Base-by-base conservation (phyloP, 2,113 vertebrate species). In the Rafetus swinhoei region DNA sequence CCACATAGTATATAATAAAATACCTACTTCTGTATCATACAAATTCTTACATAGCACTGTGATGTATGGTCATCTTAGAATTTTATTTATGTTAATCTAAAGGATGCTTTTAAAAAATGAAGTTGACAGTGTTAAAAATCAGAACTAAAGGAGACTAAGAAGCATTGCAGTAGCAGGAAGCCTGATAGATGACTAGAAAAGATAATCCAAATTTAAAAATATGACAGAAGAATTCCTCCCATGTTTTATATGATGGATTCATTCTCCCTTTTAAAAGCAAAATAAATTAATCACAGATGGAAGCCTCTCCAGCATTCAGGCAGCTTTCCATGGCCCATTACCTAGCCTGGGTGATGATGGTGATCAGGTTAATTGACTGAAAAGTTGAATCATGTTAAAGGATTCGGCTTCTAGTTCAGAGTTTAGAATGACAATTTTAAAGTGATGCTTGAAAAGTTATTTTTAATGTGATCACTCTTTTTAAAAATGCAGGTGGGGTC, bases 231-330 rank as follows among this genome's bases (percentile, higher is more conserved):
- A 93, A 85, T 69, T 90, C 81, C 29, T 96, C 45, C 14, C 4
- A 29, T 95, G 89, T 52, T 92, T 94, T 95, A 90, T 69, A 53
- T 94, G 84, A 94, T 92, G 39, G 77, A 95, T 94, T 90, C 93
- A 3, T 29, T 95, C 35, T 94, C 22, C 27, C 21, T 9, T 93
- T 88, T 50, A 77, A 95, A 92, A 96, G 54, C 52, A 92, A 96
- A 95, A 90, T 93, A 89, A 92, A 94, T 95, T 95, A 54, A 93
- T 95, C 90, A 93, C 39, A 89, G 82, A 85, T 89, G 77, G 45
- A 94, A 77, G 84, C 84, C 62, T 92, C 81, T 87, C 39, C 72
- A 85, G 35, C 5, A 81, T 88, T 93, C 85, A 65, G 77, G 52
- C 54, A 86, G 32, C 52, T 95, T 82, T 90, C 92, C 89, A 19